Conservation (phyloP, 2,888 invertebrate genomes). For the Brachypalpus laphriformis region DNA sequence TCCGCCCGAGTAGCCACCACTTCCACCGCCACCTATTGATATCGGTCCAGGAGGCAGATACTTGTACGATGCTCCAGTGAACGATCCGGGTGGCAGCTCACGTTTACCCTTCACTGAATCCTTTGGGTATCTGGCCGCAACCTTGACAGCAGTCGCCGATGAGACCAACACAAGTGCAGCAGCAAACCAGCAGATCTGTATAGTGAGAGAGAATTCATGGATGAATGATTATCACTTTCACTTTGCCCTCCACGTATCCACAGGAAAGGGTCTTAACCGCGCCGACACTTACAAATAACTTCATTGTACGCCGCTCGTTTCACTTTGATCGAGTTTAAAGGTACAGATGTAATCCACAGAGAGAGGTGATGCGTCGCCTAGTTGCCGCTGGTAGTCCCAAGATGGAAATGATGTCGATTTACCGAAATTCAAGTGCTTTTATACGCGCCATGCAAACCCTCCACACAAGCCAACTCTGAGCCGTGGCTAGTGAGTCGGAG, state of each 20-base stretch:
- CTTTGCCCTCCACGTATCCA: slow-evolving; percentile 63
- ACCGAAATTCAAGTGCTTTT: slow-evolving; percentile 75
- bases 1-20: slow-evolving; percentile 38
- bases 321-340: slow-evolving; percentile 26
- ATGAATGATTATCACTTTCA: slow-evolving; percentile 56
- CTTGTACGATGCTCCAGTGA: slow-evolving; percentile 58
- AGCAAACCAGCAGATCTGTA: slow-evolving; percentile 55
- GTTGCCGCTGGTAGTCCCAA: slow-evolving; percentile 59
- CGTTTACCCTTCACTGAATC: slow-evolving; percentile 71
- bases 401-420: slow-evolving; percentile 75
- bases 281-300: slow-evolving; percentile 72
- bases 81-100: slow-evolving; percentile 58
- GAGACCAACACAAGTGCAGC: slow-evolving; percentile 65
- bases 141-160: slow-evolving; percentile 53
- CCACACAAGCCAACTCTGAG: slow-evolving; percentile 24
- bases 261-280: slow-evolving; percentile 39
- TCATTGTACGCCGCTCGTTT: slow-evolving; percentile 64
- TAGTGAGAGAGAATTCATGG: slow-evolving; percentile 36
- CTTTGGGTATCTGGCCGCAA: slow-evolving; percentile 39
- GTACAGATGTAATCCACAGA: slow-evolving; percentile 63
- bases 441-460: slow-evolving; percentile 72
- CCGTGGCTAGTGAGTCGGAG: neutral
- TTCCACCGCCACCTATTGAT: slow-evolving; percentile 51
- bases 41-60: slow-evolving; percentile 62
- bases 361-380: slow-evolving; percentile 41